Conservation (phyloP, 2,888 invertebrate species). For the Leptothorax acervorum region DNA sequence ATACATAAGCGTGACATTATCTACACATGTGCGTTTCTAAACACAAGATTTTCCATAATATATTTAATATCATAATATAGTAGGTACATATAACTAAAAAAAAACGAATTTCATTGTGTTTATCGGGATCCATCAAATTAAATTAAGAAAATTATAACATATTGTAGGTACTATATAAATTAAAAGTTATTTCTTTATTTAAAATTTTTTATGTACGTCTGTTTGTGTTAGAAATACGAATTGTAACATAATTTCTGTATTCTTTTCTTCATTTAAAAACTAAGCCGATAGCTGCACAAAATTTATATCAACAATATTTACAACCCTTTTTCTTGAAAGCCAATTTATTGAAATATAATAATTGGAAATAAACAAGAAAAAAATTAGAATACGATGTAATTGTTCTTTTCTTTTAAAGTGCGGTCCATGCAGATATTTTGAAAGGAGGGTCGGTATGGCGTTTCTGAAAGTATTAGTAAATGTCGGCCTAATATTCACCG, state of each 20-base stretch:
- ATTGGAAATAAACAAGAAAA: background rate
- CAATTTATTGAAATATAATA: background rate
- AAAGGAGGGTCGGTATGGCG: background rate
- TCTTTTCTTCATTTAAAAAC: background rate
- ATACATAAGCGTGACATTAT: background rate
- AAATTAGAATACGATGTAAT: background rate
- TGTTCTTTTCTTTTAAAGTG: background rate
- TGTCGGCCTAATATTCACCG: background rate
- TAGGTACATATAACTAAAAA: background rate
- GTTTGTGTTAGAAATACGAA: background rate
- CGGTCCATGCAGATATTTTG: background rate
- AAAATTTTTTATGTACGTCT: background rate
- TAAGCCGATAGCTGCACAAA: background rate
- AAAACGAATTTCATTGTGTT: background rate
- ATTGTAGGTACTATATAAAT: background rate
- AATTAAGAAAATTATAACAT: background rate
- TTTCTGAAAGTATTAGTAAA: constrained; percentile 1
- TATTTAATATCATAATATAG: background rate
- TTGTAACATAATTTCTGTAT: background rate
- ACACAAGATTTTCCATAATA: background rate
- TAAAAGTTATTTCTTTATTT: background rate
- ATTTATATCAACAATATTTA: background rate
- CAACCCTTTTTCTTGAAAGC: background rate
- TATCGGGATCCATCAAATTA: background rate
- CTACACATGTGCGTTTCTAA: background rate